Evolutionary conservation across 2,888 invertebrate species (phyloP).

Genomic region (Tupiocoris notatus): DNA sequence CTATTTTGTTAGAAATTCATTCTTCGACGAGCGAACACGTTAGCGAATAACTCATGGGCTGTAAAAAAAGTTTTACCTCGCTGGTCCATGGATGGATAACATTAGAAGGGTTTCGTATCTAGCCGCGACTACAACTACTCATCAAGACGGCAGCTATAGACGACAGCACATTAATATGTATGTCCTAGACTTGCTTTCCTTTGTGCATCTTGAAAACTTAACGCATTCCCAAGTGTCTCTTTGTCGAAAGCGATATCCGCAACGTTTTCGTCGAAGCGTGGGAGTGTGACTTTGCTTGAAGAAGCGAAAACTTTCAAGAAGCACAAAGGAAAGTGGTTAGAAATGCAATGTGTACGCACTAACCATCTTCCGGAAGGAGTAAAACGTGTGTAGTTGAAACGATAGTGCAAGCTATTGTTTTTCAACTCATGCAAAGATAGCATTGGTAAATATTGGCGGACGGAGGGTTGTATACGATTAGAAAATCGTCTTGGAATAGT

Average conservation of each 20-base stretch:
- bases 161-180: background rate
- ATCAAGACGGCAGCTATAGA: background rate
- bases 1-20: no score
- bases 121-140: background rate
- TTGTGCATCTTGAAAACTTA: slow-evolving; percentile 27
- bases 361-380: background rate
- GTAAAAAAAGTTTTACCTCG: no score
- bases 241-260: slow-evolving; percentile 25
- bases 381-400: background rate
- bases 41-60: no score
- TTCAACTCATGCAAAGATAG: no score
- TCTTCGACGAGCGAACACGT: no score
- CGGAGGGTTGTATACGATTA: no score
- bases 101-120: background rate
- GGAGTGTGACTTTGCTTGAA: background rate
- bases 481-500: no score
- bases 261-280: background rate
- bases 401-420: background rate
- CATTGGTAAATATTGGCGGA: background rate
- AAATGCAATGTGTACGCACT: background rate
- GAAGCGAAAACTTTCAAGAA: background rate
- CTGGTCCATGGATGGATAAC: no score
- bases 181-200: slow-evolving; percentile 27
- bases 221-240: slow-evolving; percentile 24
- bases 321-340: background rate